These are phyloP conservation scores for Athripsodes cinereus DNA, from an alignment of 2,888 invertebrate species.

Conservation along the genomic window DNA sequence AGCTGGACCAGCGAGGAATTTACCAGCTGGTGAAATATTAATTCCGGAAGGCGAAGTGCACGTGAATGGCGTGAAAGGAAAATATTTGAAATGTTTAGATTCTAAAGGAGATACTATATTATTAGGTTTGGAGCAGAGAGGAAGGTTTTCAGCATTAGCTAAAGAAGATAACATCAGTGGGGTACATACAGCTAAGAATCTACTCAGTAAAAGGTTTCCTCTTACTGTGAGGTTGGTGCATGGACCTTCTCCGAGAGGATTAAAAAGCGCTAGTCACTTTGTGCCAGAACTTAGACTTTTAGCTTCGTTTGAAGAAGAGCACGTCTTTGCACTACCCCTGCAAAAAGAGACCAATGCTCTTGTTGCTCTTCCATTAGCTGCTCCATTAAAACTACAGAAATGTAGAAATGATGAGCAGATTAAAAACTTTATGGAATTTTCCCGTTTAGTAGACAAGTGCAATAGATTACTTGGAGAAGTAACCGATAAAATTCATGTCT, in stretches of 20 bases:
- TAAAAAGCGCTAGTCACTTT: conserved; percentile 76
- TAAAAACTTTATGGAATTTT: conserved; percentile 67
- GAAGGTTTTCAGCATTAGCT: conserved; percentile 87
- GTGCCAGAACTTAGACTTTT: conserved; percentile 78
- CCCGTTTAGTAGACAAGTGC: conserved; percentile 71
- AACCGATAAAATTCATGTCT: conserved; percentile 73
- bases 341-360: conserved; percentile 74
- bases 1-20: conserved; percentile 64
- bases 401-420: conserved; percentile 78
- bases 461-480: conserved; percentile 67
- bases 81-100: conserved; percentile 83
- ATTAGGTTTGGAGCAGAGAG: conserved; percentile 79
- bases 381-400: conserved; percentile 76
- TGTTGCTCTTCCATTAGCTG: conserved; percentile 78
- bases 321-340: conserved; percentile 75
- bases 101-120: conserved; percentile 77
- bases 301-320: conserved; percentile 81
- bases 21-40: conserved; percentile 79
- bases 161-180: conserved; percentile 92
- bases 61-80: conserved; percentile 62
- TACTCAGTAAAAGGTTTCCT: conserved; percentile 85
- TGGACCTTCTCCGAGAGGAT: conserved; percentile 78
- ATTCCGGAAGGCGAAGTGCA: conserved; percentile 69
- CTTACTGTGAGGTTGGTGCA: conserved; percentile 88
- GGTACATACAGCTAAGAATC: conserved; percentile 84